These are phyloP conservation scores for Penaeus monodon DNA, from an alignment of 2,888 invertebrate species.

Conservation along the genomic window DNA sequence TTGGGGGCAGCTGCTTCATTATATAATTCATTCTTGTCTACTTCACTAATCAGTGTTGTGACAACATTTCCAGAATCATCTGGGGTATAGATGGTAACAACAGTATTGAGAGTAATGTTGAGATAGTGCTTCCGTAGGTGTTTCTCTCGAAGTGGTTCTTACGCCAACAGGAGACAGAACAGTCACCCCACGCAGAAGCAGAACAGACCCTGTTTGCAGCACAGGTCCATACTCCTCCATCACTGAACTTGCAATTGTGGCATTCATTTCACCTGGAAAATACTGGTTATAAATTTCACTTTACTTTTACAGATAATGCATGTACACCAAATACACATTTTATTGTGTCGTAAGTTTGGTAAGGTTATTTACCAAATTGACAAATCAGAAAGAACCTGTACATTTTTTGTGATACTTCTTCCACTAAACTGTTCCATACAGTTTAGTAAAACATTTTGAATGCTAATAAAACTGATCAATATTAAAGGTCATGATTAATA, in stretches of 20 bases:
- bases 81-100: slow-evolving; percentile 42
- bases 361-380: too few relatives aligned
- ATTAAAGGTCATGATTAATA: too few relatives aligned
- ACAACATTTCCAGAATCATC: slow-evolving; percentile 34
- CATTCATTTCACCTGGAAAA: slow-evolving; percentile 56
- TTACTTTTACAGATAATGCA: neutral
- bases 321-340: neutral
- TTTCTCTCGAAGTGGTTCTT: neutral
- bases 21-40: slow-evolving; percentile 22
- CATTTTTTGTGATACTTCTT: too few relatives aligned
- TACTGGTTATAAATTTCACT: neutral
- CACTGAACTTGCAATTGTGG: slow-evolving; percentile 43
- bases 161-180: slow-evolving; percentile 45
- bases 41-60: slow-evolving; percentile 2
- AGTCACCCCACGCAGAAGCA: slow-evolving; percentile 45
- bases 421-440: too few relatives aligned
- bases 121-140: slow-evolving; percentile 46
- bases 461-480: too few relatives aligned
- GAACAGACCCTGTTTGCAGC: slow-evolving; percentile 36
- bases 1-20: slow-evolving; percentile 17
- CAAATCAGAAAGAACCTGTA: too few relatives aligned
- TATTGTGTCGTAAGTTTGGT: too few relatives aligned
- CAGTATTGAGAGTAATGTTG: slow-evolving; percentile 48
- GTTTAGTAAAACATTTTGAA: too few relatives aligned
- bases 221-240: slow-evolving; percentile 35